Conservation (phyloP, 2,113 vertebrate species). For the Gobius niger region DNA sequence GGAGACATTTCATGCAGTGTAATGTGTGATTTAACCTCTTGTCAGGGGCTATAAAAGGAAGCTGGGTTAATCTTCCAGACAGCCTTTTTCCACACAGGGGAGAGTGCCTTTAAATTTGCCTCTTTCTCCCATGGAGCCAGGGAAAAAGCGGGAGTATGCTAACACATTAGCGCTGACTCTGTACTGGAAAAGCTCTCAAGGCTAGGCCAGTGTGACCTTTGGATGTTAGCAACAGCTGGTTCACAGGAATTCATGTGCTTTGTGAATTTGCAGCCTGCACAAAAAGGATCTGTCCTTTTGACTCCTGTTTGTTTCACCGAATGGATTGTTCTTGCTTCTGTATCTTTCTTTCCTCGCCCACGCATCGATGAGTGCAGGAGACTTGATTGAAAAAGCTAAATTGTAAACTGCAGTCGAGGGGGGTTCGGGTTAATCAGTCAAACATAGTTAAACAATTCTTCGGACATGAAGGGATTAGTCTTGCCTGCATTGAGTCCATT, state of each 20-base stretch:
- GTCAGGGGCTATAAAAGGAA: conserved; percentile 81
- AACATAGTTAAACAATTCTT: conserved; percentile 71
- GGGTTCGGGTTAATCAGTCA: conserved; percentile 74
- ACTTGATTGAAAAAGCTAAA: conserved; percentile 67
- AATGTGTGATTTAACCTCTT: conserved; percentile 82
- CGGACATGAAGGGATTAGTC: conserved; percentile 73
- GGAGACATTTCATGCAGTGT: conserved; percentile 73
- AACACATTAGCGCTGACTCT: conserved; percentile 42
- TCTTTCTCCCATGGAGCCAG: conserved; percentile 51
- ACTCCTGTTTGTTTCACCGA: conserved; percentile 43
- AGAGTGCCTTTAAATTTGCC: conserved; percentile 62
- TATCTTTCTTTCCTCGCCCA: conserved; percentile 42
- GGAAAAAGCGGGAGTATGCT: conserved; percentile 44
- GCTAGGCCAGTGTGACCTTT: conserved; percentile 65
- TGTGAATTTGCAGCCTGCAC: conserved; percentile 51
- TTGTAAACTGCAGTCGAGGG: conserved; percentile 62
- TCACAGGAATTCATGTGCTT: conserved; percentile 26
- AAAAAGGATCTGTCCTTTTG: conserved; percentile 54
- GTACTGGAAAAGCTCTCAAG: conserved; percentile 48
- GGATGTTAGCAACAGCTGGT: conserved; percentile 58
- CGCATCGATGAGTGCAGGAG: conserved; percentile 51
- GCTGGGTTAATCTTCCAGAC: conserved; percentile 80
- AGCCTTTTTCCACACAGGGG: conserved; percentile 70
- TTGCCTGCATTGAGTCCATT: conserved; percentile 65
- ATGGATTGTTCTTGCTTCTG: conserved; percentile 31